A percentile compares a stretch with the other conserved stretches of the same genome.
Evolutionary conservation across 2,888 invertebrate species (phyloP).

Genomic region (Coremacera marginata): DNA sequence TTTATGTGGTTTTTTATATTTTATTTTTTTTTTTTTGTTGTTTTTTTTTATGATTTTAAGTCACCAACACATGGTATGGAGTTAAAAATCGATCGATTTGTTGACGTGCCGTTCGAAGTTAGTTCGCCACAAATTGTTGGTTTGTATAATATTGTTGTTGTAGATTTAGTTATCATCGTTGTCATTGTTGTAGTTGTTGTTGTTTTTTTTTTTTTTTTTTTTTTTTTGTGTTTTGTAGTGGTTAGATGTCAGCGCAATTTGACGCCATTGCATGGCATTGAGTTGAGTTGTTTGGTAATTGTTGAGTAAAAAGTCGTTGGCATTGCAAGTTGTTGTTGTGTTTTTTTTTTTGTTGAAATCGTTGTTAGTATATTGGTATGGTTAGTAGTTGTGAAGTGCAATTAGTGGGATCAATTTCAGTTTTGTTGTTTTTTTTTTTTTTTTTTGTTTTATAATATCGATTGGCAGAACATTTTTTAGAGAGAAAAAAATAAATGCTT

Average conservation of each 20-base stretch:
- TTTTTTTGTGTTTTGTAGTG: constrained; percentile 49
- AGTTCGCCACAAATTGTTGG: constrained; percentile 46
- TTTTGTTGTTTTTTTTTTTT: not conserved
- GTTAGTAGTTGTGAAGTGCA: constrained; percentile 61
- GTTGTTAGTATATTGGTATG: constrained; percentile 21
- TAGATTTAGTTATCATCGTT: constrained; percentile 29
- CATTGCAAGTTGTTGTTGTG: constrained; percentile 38
- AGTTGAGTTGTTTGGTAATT: constrained; percentile 23
- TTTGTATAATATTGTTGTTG: constrained; percentile 25
- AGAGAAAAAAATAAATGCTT: not conserved
- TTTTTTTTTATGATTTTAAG: constrained; percentile 32
- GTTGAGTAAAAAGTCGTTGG: constrained; percentile 25
- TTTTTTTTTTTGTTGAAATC: constrained; percentile 47
- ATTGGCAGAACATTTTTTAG: not conserved
- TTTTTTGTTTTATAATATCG: too few relatives aligned
- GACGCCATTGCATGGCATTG: constrained; percentile 60
- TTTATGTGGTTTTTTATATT: constrained; percentile 39
- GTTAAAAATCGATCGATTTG: constrained; percentile 60
- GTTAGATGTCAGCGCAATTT: constrained; percentile 66
- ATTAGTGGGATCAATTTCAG: constrained; percentile 60
- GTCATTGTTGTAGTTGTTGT: constrained; percentile 1
- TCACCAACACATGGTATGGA: constrained; percentile 11
- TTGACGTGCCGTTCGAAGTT: constrained; percentile 49
- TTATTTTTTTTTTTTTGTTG: constrained; percentile 28
- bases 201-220: constrained; percentile 25